phyloP scores from a whole-genome alignment of 2,888 invertebrate species.

The Lottia gigantea region DNA sequence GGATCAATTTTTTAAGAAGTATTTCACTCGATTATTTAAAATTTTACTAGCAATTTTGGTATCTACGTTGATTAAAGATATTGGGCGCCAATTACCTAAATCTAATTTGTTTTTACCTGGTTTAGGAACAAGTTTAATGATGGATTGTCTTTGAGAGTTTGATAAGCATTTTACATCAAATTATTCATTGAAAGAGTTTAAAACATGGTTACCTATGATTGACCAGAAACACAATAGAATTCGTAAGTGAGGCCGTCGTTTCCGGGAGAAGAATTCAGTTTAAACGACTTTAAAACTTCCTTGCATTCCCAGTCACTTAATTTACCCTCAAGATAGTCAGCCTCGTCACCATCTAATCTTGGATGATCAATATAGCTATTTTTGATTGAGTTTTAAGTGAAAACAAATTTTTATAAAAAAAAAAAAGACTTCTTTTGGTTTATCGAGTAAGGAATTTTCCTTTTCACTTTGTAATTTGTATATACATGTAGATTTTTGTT shows the following conservation, averaged over 20 bases:
- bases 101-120: too few relatives aligned
- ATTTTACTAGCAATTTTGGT: too few relatives aligned
- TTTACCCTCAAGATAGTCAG: background rate
- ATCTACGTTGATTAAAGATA: too few relatives aligned
- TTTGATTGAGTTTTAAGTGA: background rate
- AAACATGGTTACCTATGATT: background rate
- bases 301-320: background rate
- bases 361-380: background rate
- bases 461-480: too few relatives aligned
- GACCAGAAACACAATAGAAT: constrained; percentile 2
- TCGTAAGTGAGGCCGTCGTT: background rate
- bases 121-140: too few relatives aligned
- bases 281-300: background rate
- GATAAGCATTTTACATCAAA: background rate
- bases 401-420: background rate
- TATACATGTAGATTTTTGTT: background rate
- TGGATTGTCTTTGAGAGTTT: too few relatives aligned
- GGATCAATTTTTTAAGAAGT: too few relatives aligned
- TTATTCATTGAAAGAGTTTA: background rate
- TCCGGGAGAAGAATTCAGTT: background rate
- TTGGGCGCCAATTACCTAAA: too few relatives aligned
- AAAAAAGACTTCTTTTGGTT: too few relatives aligned
- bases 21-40: too few relatives aligned
- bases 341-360: background rate
- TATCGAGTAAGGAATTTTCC: too few relatives aligned